phyloP scores from a whole-genome alignment of 2,797 vertebrate species.

The Pelodytes ibericus region DNA sequence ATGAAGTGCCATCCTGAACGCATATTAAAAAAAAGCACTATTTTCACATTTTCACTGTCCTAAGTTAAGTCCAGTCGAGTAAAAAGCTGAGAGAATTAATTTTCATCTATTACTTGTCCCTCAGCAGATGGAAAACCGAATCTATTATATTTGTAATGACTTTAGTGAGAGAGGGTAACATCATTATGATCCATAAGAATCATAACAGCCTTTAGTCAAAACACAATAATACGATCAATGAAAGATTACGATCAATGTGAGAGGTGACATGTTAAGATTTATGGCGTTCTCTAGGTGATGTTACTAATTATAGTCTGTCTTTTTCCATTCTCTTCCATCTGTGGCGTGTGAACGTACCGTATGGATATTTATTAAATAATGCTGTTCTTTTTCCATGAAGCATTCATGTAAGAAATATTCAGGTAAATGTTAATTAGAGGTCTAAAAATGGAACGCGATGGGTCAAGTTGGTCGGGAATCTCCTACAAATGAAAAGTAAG shows the following conservation, averaged over 20 bases:
- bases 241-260: slow-evolving; percentile 5
- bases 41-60: too few relatives aligned
- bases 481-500: too few relatives aligned
- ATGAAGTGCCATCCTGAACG: too few relatives aligned
- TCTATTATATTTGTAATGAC: background rate
- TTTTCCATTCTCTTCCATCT: too few relatives aligned
- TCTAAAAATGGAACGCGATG: too few relatives aligned
- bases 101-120: slow-evolving; percentile 13
- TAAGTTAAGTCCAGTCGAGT: background rate
- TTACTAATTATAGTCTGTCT: background rate
- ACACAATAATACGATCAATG: slow-evolving; percentile 18
- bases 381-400: too few relatives aligned
- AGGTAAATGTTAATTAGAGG: too few relatives aligned
- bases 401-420: too few relatives aligned
- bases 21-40: too few relatives aligned
- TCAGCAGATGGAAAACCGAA: slow-evolving; percentile 2
- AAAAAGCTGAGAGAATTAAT: background rate
- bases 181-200: background rate
- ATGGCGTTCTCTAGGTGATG: background rate
- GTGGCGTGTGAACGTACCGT: too few relatives aligned
- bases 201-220: slow-evolving; percentile 8
- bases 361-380: too few relatives aligned
- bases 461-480: too few relatives aligned
- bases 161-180: background rate
- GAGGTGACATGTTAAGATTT: background rate